Evolutionary conservation across 1,140 invertebrate genomes (phyloP), one percentile per base, ranked within the genome.

Genomic region (Apis mellifera): DNA sequence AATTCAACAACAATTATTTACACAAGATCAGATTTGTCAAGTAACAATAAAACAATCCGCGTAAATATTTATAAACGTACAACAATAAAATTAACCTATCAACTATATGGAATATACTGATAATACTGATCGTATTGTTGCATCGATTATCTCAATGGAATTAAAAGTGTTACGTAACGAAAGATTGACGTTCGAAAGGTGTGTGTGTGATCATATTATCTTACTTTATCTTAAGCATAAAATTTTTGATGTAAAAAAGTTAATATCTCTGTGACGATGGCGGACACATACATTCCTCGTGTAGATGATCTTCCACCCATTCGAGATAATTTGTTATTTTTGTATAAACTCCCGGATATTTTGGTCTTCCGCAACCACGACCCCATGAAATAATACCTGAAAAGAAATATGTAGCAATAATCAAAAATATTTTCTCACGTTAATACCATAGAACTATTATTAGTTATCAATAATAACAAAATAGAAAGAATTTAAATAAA

Each of bases 351-450:
- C 97, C 97, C 0, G 97, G 97, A 79, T 96, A 96, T 72, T 96
- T 96, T 17, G 96, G 96, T 73, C 96, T 93, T 0, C 96, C 97
- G 89, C 97, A 97, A 0, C 97, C 97, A 65, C 96, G 94, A 0
- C 97, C 98, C 96, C 97, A 97, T 0, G 96, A 97, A 4, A 97
- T 96, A 3, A 97, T 94, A n/a, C 95, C 96, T 95, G 82, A 17
- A 17, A 5, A 26, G 21, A 12, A 78, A 76, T 65, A 65, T 48
- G 23, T 21, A 69, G 42, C 17, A 57, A 11, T 23, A 9, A 74
- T 23, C 21, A 9, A 54, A 59, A 54, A 59, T 64, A 26, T 59
- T 13, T n/a, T 50, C 8, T 15, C 2, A 9, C 15, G 3, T 9
- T 42, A 42, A 42, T 42, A 42, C 7, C 5, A 42, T 7, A 42